These are phyloP conservation scores for Chelonia mydas DNA, from an alignment of 2,797 vertebrate genomes.

Conservation along the genomic window DNA sequence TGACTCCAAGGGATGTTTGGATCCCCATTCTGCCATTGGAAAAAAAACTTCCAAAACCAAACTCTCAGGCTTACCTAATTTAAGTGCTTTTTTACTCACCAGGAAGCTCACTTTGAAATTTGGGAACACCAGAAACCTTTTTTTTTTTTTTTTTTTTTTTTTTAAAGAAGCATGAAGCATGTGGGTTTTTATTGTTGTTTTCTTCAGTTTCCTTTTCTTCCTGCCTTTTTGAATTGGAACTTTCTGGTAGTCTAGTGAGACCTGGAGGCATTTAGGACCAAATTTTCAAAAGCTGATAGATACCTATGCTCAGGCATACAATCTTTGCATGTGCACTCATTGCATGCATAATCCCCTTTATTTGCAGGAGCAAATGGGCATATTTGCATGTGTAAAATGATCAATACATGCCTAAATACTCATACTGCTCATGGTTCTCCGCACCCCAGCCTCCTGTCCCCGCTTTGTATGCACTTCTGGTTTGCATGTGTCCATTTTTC, in stretches of 20 bases:
- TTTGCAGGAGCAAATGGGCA: constrained; percentile 16
- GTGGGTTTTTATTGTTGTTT: background rate
- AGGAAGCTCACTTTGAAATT: background rate
- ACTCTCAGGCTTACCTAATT: rapidly evolving
- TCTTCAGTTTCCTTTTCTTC: background rate
- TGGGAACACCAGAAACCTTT: background rate
- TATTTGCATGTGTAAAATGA: constrained; percentile 65
- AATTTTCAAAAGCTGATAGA: constrained; percentile 31
- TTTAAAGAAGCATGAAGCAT: background rate
- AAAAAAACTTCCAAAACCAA: background rate
- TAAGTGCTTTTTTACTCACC: background rate
- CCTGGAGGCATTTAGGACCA: background rate
- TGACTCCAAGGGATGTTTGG: background rate
- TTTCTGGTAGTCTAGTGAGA: background rate
- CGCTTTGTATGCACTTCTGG: background rate
- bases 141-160: too few relatives aligned
- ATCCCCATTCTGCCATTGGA: background rate
- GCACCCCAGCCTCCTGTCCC: background rate
- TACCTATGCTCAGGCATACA: constrained; percentile 55
- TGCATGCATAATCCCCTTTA: constrained; percentile 49
- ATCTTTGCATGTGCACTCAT: constrained; percentile 42
- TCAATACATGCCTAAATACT: background rate
- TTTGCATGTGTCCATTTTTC: constrained; percentile 38
- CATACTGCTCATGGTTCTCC: background rate
- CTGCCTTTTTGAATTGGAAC: background rate